phyloP scores from a whole-genome alignment of 2,113 vertebrate genomes.

The Heptranchias perlo region DNA sequence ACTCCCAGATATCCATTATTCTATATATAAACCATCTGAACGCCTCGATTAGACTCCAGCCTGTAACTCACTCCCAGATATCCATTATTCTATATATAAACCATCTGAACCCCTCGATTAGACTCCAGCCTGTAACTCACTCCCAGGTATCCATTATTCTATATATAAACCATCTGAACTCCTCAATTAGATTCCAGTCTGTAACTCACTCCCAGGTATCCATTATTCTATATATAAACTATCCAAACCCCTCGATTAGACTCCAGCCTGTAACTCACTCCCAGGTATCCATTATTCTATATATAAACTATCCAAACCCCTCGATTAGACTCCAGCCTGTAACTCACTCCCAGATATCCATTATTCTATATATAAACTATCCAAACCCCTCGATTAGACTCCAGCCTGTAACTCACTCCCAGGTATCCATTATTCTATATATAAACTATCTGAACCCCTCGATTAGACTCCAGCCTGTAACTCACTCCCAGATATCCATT shows the following conservation, averaged over 20 bases:
- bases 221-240: too few relatives aligned
- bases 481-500: too few relatives aligned
- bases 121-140: neutral
- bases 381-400: neutral
- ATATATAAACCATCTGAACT: neutral
- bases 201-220: too few relatives aligned
- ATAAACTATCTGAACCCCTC: neutral
- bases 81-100: too few relatives aligned
- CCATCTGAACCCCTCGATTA: neutral
- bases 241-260: neutral
- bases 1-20: too few relatives aligned
- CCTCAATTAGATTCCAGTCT: neutral
- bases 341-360: too few relatives aligned
- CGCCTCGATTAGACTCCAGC: neutral
- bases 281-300: neutral
- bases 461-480: neutral
- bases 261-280: neutral
- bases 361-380: too few relatives aligned
- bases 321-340: neutral
- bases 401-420: neutral
- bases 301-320: neutral
- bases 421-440: neutral
- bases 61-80: too few relatives aligned
- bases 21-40: neutral
- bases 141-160: too few relatives aligned